A percentile compares a stretch with the other conserved stretches of the same genome.
Evolutionary conservation across 1,140 invertebrate species (phyloP).

Genomic region (Lepidurus apus): DNA sequence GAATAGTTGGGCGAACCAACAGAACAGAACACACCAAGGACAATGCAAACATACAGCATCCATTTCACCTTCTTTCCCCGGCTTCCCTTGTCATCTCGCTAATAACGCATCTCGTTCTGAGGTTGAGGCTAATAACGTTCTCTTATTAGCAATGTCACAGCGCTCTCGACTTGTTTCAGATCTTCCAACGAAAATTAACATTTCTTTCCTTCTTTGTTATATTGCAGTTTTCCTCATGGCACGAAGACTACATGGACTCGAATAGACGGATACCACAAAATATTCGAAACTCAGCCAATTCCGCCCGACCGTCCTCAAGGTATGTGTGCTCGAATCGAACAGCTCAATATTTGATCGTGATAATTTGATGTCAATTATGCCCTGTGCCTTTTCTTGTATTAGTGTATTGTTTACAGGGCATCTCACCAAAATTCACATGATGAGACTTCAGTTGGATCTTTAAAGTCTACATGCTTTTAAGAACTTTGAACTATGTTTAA

Average conservation of each 20-base stretch:
- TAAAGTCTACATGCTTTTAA: no score
- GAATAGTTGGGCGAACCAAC: constrained; percentile 16
- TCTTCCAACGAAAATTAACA: background rate
- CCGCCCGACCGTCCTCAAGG: background rate
- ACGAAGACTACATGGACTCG: background rate
- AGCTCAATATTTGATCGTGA: no score
- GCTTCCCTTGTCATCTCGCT: background rate
- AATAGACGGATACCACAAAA: background rate
- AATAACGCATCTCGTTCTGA: background rate
- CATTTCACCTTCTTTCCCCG: background rate
- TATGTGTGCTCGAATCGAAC: background rate
- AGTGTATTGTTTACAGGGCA: no score
- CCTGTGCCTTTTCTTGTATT: no score
- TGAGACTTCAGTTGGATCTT: no score
- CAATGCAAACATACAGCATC: constrained; percentile 2
- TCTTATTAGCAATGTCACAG: background rate
- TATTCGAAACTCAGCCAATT: background rate
- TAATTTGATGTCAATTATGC: no score
- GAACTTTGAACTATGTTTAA: no score
- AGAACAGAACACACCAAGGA: background rate
- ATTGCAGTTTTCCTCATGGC: background rate
- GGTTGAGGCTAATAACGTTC: background rate
- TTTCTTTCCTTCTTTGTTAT: background rate
- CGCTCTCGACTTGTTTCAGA: background rate
- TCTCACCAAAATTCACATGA: no score